phyloP scores from a whole-genome alignment of 2,797 vertebrate species.

The Esox masquinongy region DNA sequence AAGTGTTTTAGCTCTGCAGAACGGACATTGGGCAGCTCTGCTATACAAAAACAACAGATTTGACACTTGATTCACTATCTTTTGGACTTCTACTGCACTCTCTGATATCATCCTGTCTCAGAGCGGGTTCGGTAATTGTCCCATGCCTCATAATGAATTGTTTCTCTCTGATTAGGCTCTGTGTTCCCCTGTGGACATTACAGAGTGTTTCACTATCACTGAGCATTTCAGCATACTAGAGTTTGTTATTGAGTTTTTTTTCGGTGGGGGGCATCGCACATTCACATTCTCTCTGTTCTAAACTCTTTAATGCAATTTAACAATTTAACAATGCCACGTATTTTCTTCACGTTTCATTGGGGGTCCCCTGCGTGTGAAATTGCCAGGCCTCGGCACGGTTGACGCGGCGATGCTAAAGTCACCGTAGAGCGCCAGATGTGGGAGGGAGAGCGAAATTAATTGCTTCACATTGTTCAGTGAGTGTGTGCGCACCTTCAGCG shows the following conservation, averaged over 20 bases:
- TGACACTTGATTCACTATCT: neutral
- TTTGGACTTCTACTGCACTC: neutral
- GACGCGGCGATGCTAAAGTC: conserved; percentile 62
- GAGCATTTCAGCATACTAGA: conserved; percentile 63
- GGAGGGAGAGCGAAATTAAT: conserved; percentile 77
- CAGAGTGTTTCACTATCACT: conserved; percentile 44
- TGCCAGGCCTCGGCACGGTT: conserved; percentile 49
- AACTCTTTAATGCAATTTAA: conserved; percentile 84
- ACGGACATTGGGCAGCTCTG: no score
- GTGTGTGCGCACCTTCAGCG: conserved; percentile 74
- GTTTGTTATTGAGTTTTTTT: conserved; percentile 56
- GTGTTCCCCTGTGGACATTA: conserved; percentile 41
- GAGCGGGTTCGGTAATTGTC: neutral
- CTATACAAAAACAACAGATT: neutral
- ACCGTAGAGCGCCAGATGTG: conserved; percentile 75
- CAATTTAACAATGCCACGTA: conserved; percentile 81
- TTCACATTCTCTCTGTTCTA: conserved; percentile 58
- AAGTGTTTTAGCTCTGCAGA: no score
- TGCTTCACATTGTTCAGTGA: conserved; percentile 80
- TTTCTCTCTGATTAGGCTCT: neutral
- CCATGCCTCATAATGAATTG: neutral
- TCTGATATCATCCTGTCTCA: neutral
- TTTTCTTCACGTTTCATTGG: conserved; percentile 81
- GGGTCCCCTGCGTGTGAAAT: conserved; percentile 75
- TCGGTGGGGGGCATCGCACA: conserved; percentile 5